A percentile compares a stretch with the other conserved stretches of the same genome.
phyloP scores from a whole-genome alignment of 2,113 vertebrate genomes.

The Camelus dromedarius region DNA sequence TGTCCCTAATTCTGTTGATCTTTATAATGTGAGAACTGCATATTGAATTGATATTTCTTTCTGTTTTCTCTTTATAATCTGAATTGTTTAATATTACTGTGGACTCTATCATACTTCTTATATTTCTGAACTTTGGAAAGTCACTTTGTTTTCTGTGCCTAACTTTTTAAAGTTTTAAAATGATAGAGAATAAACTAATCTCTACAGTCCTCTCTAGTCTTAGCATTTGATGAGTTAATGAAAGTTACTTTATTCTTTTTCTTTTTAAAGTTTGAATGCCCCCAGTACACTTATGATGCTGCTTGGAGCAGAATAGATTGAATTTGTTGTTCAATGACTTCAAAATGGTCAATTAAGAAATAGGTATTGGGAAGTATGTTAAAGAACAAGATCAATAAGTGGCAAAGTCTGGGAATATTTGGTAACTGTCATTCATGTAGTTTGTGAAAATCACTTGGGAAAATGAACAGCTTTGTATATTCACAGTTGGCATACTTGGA shows the following conservation, averaged over 20 bases:
- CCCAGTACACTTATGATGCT: not conserved
- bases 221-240: not conserved
- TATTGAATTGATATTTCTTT: not conserved
- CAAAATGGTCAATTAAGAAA: not conserved
- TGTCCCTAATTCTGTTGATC: not conserved
- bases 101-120: not conserved
- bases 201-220: not conserved
- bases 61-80: not conserved
- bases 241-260: slow-evolving; percentile 6
- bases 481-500: not conserved
- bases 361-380: not conserved
- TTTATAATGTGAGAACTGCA: not conserved
- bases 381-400: not conserved
- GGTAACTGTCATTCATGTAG: not conserved
- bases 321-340: not conserved
- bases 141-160: not conserved
- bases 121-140: slow-evolving; percentile 49
- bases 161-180: slow-evolving; percentile 25
- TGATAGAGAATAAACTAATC: slow-evolving; percentile 19
- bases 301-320: not conserved
- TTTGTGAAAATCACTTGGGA: slow-evolving; percentile 44
- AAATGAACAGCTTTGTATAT: slow-evolving; percentile 12
- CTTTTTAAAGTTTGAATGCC: not conserved
- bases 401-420: not conserved
- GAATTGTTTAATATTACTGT: not conserved